Conservation (phyloP, 2,113 vertebrate genomes). For the Halcyon malimbica region DNA sequence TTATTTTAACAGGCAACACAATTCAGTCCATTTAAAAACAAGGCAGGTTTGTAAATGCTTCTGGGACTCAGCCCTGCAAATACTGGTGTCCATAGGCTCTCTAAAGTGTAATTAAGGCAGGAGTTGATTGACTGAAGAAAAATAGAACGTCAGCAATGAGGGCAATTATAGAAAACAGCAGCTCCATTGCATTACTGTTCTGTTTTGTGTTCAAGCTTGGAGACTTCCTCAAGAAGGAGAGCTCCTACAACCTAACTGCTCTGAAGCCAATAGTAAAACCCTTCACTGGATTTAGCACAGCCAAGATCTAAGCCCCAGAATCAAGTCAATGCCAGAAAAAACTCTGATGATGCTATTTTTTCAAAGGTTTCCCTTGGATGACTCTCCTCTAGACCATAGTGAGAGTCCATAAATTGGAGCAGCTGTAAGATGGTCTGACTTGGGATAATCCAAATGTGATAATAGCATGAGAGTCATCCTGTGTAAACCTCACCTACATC, state of each 20-base stretch:
- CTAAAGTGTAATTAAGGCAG: conserved; percentile 40
- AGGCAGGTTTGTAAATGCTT: not conserved
- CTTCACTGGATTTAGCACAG: not conserved
- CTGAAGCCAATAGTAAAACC: not conserved
- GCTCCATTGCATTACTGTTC: not conserved
- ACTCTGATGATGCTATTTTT: not conserved
- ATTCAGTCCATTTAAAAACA: not conserved
- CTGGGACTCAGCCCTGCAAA: not conserved
- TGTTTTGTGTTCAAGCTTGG: not conserved
- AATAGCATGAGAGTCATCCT: too few relatives aligned
- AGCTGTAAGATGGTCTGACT: not conserved
- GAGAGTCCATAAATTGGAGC: not conserved
- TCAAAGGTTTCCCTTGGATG: not conserved
- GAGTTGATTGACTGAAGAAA: conserved; percentile 63
- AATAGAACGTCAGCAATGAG: not conserved
- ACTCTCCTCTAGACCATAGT: not conserved
- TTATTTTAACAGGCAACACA: conserved; percentile 12
- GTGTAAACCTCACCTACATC: not conserved
- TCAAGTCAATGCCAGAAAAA: not conserved
- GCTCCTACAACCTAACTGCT: not conserved
- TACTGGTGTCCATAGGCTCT: not conserved
- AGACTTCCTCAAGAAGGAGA: not conserved
- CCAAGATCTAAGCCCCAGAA: not conserved
- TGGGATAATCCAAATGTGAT: not conserved
- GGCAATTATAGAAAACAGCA: conserved; percentile 22